These are phyloP conservation scores for Ailurus styani DNA, from an alignment of 2,113 vertebrate genomes.

Conservation along the genomic window DNA sequence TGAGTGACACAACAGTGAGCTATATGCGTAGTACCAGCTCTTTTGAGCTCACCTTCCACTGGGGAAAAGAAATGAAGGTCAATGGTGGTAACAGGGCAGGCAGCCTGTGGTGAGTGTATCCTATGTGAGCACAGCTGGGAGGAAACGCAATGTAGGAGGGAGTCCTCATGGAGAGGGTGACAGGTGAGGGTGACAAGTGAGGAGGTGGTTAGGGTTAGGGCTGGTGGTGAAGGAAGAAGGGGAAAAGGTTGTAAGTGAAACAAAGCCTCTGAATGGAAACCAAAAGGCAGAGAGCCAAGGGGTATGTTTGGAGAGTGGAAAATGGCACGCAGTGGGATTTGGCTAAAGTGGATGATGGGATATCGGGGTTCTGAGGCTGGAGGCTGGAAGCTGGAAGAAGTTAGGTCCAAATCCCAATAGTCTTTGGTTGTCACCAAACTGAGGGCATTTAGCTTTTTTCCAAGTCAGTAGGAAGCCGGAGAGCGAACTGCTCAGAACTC, in stretches of 20 bases:
- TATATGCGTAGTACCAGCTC: rapidly evolving
- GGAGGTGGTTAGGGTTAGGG: neutral
- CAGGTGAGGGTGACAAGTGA: neutral
- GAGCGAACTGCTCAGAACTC: neutral
- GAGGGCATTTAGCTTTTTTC: neutral
- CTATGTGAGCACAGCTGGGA: no score
- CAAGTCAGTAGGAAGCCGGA: neutral
- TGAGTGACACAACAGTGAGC: neutral
- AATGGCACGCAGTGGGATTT: neutral
- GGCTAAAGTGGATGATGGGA: neutral
- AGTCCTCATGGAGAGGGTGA: neutral
- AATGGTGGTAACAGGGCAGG: neutral
- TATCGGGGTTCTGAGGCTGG: neutral
- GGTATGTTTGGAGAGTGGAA: neutral
- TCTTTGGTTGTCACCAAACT: neutral
- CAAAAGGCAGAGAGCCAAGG: neutral
- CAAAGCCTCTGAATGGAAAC: neutral
- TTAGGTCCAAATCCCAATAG: neutral
- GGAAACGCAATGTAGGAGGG: neutral
- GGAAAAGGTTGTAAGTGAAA: neutral
- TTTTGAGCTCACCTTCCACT: neutral
- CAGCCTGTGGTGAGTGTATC: neutral
- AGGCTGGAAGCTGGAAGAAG: neutral
- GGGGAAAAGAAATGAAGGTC: neutral
- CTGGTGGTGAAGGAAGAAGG: neutral